Conservation (phyloP, 2,797 vertebrate species). For the Garrulus glandarius region DNA sequence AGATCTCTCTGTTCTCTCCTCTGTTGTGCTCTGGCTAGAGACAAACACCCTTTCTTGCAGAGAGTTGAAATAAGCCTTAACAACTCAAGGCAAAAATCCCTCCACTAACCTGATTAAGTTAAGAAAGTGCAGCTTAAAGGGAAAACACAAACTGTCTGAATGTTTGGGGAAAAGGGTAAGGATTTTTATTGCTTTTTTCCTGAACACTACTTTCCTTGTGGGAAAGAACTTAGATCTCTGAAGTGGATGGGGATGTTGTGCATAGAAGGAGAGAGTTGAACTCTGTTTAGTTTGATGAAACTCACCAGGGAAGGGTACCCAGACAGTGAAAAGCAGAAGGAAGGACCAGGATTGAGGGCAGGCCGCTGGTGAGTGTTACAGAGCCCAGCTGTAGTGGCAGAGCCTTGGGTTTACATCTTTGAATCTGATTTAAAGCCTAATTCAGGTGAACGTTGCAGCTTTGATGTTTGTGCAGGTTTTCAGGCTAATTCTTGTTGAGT, state of each 20-base stretch:
- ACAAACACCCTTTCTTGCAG: conserved; percentile 57
- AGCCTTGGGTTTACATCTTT: neutral
- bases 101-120: conserved; percentile 57
- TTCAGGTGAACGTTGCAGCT: neutral
- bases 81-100: conserved; percentile 47
- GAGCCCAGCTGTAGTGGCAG: neutral
- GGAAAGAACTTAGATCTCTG: neutral
- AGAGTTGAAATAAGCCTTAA: conserved; percentile 42
- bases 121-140: conserved; percentile 14
- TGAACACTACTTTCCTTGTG: neutral
- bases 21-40: conserved; percentile 44
- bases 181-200: neutral
- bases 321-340: neutral
- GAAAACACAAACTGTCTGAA: neutral
- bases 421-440: neutral
- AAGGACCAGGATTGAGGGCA: neutral
- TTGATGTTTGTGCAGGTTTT: neutral
- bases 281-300: neutral
- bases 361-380: neutral
- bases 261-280: neutral
- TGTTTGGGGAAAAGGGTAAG: neutral
- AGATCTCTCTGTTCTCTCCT: conserved; percentile 46
- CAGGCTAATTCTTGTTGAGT: neutral
- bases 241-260: neutral
- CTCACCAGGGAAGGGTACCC: neutral